Evolutionary conservation across 2,797 vertebrate species (phyloP).

Genomic region (Cetoscarus ocellatus): DNA sequence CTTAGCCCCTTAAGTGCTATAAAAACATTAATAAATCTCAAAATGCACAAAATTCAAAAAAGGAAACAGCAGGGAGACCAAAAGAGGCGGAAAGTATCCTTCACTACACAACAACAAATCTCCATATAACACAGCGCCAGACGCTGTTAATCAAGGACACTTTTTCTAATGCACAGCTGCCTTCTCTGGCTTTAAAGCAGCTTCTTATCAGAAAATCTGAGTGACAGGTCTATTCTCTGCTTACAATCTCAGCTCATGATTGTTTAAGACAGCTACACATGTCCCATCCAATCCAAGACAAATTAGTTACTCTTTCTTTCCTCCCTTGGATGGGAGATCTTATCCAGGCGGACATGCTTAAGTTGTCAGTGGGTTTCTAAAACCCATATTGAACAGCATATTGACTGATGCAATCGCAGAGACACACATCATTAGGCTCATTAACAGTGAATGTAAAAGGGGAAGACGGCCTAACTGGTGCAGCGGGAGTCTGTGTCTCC

Average conservation of each 20-base stretch:
- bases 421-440: constrained; percentile 85
- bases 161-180: constrained; percentile 57
- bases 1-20: constrained; percentile 28
- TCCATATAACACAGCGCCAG: constrained; percentile 18
- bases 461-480: constrained; percentile 77
- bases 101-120: constrained; percentile 38
- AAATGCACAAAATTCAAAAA: constrained; percentile 27
- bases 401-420: constrained; percentile 83
- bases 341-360: constrained; percentile 82
- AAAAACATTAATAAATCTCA: constrained; percentile 28
- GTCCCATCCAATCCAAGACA: constrained; percentile 78
- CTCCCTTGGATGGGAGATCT: constrained; percentile 71
- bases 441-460: constrained; percentile 77
- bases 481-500: constrained; percentile 76
- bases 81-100: constrained; percentile 23
- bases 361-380: constrained; percentile 81
- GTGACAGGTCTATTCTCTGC: constrained; percentile 78
- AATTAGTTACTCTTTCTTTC: constrained; percentile 75
- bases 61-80: constrained; percentile 16
- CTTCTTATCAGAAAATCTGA: constrained; percentile 75
- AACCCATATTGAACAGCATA: constrained; percentile 82
- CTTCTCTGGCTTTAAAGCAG: constrained; percentile 61
- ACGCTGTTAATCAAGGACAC: constrained; percentile 50
- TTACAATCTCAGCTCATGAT: constrained; percentile 75
- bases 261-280: constrained; percentile 81